A percentile compares a stretch with the other conserved stretches of the same genome.
phyloP scores from a whole-genome alignment of 2,888 invertebrate genomes.

The Leptothorax acervorum region DNA sequence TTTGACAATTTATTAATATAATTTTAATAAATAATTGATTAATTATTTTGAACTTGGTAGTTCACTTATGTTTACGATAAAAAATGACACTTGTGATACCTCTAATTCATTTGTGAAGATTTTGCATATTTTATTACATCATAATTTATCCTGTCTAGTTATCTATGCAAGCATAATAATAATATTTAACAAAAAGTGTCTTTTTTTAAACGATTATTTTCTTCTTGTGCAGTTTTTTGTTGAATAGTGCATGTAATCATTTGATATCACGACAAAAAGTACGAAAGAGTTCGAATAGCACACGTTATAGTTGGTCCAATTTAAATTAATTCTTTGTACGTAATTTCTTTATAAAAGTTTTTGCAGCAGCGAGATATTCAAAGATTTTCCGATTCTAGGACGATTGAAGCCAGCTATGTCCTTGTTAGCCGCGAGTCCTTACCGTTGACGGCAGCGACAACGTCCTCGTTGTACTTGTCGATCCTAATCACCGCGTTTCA shows the following conservation, averaged over 20 bases:
- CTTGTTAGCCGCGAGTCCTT: conserved; percentile 24
- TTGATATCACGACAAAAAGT: not conserved
- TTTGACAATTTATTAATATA: no score
- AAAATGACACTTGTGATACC: no score
- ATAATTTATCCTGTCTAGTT: not conserved
- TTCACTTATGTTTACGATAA: no score
- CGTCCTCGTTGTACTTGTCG: conserved; percentile 51
- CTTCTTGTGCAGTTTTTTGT: not conserved
- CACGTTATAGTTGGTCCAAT: not conserved
- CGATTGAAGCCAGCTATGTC: not conserved
- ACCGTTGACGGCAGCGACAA: not conserved
- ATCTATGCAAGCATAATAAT: not conserved
- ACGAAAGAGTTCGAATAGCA: not conserved
- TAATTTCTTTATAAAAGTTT: not conserved
- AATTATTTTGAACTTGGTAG: no score
- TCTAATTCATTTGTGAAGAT: not conserved
- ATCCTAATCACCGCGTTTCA: conserved; percentile 60
- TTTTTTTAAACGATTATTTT: not conserved
- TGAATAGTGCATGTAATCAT: not conserved
- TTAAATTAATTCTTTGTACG: not conserved
- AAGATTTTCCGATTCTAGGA: not conserved
- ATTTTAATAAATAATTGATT: no score
- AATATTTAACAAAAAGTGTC: not conserved
- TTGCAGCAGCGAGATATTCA: not conserved
- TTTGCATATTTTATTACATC: not conserved